phyloP scores from a whole-genome alignment of 1,140 invertebrate genomes.

The Megathymus violae region DNA sequence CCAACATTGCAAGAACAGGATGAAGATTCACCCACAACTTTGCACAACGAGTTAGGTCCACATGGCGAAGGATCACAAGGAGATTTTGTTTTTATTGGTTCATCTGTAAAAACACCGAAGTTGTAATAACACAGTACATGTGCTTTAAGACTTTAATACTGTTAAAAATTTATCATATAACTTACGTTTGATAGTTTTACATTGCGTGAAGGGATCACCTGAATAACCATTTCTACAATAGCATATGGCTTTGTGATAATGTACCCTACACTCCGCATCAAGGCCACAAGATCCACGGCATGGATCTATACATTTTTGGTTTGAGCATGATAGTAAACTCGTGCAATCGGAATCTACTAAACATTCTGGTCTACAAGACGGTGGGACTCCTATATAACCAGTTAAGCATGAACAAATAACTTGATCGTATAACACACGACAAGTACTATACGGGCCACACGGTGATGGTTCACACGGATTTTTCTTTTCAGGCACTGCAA shows the following conservation, averaged over 20 bases:
- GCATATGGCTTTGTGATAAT: constrained; percentile 88
- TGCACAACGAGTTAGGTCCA: constrained; percentile 90
- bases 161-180: constrained; percentile 22
- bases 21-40: constrained; percentile 86
- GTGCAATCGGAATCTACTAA: constrained; percentile 91
- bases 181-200: constrained; percentile 60
- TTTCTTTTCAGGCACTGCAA: constrained; percentile 60
- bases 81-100: constrained; percentile 70
- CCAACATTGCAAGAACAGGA: constrained; percentile 90
- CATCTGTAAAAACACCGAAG: constrained; percentile 79
- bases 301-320: constrained; percentile 91
- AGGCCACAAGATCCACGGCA: constrained; percentile 89
- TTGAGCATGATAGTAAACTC: constrained; percentile 91
- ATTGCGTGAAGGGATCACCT: constrained; percentile 85
- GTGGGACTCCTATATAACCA: constrained; percentile 89
- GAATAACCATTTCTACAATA: constrained; percentile 84
- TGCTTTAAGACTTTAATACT: background rate
- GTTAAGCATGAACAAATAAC: constrained; percentile 88
- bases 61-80: constrained; percentile 86
- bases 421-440: constrained; percentile 85
- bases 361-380: constrained; percentile 90
- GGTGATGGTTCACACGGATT: constrained; percentile 85
- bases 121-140: constrained; percentile 9
- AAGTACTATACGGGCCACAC: constrained; percentile 88
- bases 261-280: constrained; percentile 84